Percentiles rank a stretch among this genome's conserved stretches.
Conservation (phyloP, 1,140 invertebrate species). For the Planococcus citri region DNA sequence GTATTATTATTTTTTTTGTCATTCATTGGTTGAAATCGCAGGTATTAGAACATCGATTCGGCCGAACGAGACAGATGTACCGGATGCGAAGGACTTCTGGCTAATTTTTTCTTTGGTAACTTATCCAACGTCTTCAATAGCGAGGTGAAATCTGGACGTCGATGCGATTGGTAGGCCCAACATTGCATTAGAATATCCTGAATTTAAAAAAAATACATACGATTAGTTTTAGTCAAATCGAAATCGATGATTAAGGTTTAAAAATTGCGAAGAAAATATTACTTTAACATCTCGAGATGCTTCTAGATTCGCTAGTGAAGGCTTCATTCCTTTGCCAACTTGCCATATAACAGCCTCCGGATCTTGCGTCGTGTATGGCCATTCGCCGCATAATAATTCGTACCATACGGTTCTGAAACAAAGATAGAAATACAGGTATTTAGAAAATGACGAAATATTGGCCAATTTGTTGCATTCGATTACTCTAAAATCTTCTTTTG, state of each 20-base stretch:
- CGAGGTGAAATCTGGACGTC: slow-evolving; percentile 79
- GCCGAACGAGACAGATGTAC: slow-evolving; percentile 83
- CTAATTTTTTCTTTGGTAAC: slow-evolving; percentile 84
- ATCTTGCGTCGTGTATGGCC: slow-evolving; percentile 86
- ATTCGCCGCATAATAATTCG: slow-evolving; percentile 89
- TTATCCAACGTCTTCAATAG: slow-evolving; percentile 75
- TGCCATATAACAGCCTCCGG: slow-evolving; percentile 96
- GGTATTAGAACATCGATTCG: slow-evolving; percentile 76
- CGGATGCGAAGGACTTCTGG: slow-evolving; percentile 93
- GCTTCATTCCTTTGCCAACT: slow-evolving; percentile 92
- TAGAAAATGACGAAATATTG: no score
- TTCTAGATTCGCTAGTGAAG: slow-evolving; percentile 84
- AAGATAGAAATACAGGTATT: slow-evolving; percentile 25
- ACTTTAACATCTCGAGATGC: slow-evolving; percentile 94
- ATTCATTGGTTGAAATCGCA: no score
- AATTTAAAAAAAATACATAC: no score
- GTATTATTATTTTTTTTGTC: no score
- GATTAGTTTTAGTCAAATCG: not conserved
- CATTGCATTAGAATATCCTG: slow-evolving; percentile 94
- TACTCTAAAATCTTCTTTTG: no score
- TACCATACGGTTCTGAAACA: slow-evolving; percentile 89
- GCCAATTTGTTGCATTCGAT: no score
- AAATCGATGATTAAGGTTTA: not conserved
- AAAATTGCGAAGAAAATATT: slow-evolving; percentile 26
- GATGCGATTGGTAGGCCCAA: slow-evolving; percentile 74